Evolutionary conservation across 2,888 invertebrate genomes (phyloP), one percentile per base, ranked within the genome.

Genomic region (Glyphotaelius pellucidus): DNA sequence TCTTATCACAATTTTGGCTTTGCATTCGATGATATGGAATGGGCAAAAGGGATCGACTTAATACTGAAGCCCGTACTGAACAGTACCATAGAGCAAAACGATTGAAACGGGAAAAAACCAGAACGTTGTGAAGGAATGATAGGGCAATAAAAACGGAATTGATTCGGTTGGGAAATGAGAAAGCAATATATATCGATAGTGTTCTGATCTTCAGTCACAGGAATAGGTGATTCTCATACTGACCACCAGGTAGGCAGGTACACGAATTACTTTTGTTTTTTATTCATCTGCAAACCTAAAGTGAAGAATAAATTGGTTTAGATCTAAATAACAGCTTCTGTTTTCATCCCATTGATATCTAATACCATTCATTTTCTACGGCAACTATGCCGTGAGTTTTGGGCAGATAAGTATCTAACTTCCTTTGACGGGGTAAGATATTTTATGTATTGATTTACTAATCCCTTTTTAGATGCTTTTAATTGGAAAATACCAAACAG

Each of bases 121-220:
- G 31, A 83, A 90, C 81, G 42, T 19, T 31, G 83, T 67, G 35
- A 14, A 52, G 52, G 83, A 83, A 90, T 83, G 83, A 90, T 90
- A 90, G 90, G 90, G 89, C 47, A 42, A 90, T 90, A 90, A 90
- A 89, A 90, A 90, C 83, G 83, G 47, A 90, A 90, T 90, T 90
- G 83, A 90, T 83, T 81, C 83, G 83, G 83, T 90, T 90, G 30
- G 83, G 83, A 47, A 81, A 83, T 30, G 83, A 90, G 90, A 90
- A 52, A 89, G 32, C 32, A 15, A 86, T 86, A 30, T 25, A 86
- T 30, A 86, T 83, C 83, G 83, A 86, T 86, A 38, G 42, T n/a
- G 47, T 47, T 42, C 38, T 86, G 85, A 85, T 85, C 85, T 42
- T 32, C 85, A 35, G 38, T 30, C 85, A 35, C 67, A 67, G 25